Percentiles rank a stretch among this genome's conserved stretches.
These are phyloP conservation scores for Lepus timidus DNA, from an alignment of 2,113 vertebrate genomes.

Conservation along the genomic window DNA sequence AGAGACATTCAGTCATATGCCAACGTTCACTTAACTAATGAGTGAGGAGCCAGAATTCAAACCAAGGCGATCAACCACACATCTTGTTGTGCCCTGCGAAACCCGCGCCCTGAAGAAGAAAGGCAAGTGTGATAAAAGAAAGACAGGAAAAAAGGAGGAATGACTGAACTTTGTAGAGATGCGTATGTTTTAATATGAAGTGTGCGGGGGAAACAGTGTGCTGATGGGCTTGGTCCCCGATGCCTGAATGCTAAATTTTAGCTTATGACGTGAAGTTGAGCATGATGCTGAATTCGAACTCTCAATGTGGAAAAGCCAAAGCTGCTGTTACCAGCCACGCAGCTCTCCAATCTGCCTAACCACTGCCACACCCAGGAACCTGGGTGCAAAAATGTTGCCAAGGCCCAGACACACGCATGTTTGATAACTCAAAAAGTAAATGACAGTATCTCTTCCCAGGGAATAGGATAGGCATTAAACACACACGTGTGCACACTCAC, in stretches of 20 bases:
- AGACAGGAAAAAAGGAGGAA: background rate
- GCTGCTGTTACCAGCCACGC: fast-evolving
- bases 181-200: background rate
- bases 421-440: background rate
- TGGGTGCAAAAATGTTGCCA: background rate
- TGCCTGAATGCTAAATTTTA: background rate
- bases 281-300: background rate
- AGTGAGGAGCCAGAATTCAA: background rate
- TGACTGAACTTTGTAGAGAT: background rate
- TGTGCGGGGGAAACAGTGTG: background rate
- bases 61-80: background rate
- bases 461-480: background rate
- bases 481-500: no score
- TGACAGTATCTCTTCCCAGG: background rate
- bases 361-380: background rate
- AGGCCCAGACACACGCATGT: background rate
- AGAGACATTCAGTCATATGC: no score
- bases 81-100: background rate
- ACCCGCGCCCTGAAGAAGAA: background rate
- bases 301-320: background rate
- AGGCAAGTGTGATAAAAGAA: background rate
- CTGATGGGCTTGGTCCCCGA: background rate
- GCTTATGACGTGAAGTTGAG: background rate
- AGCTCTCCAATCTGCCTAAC: background rate
- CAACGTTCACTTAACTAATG: background rate